phyloP scores from a whole-genome alignment of 35 echinoderm and acorn worm genomes.

The Diadema setosum region DNA sequence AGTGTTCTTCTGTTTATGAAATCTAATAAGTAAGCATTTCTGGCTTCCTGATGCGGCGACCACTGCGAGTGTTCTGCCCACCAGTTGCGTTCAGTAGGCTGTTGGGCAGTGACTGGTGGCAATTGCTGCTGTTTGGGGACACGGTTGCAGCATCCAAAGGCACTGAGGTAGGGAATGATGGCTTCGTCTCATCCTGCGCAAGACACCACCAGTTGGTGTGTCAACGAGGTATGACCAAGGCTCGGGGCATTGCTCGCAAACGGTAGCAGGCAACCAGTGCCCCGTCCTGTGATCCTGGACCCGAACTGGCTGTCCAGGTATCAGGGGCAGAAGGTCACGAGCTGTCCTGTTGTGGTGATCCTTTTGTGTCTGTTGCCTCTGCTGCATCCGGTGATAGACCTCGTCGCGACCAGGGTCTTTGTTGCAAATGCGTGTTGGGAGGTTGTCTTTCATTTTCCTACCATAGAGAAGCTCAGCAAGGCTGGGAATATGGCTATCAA shows the following conservation, averaged over 20 bases:
- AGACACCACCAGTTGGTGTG: background rate
- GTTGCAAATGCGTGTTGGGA: too few relatives aligned
- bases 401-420: too few relatives aligned
- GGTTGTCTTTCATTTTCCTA: too few relatives aligned
- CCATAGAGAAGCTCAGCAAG: too few relatives aligned
- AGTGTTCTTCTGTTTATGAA: background rate
- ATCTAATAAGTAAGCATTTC: background rate
- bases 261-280: constrained; percentile 32
- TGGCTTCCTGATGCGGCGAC: background rate
- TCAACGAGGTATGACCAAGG: constrained; percentile 32
- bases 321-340: constrained; percentile 25
- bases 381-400: too few relatives aligned
- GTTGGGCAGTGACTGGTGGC: background rate
- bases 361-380: too few relatives aligned
- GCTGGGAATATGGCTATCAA: too few relatives aligned
- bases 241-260: constrained; percentile 17
- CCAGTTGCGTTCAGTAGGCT: background rate
- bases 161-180: background rate
- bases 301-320: constrained; percentile 22
- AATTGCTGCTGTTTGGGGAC: background rate
- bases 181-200: constrained; percentile 22
- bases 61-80: background rate
- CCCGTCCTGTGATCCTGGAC: constrained; percentile 18
- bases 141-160: background rate
- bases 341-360: too few relatives aligned